These are phyloP conservation scores for Oriolus oriolus DNA, from an alignment of 2,113 vertebrate genomes.

Conservation along the genomic window DNA sequence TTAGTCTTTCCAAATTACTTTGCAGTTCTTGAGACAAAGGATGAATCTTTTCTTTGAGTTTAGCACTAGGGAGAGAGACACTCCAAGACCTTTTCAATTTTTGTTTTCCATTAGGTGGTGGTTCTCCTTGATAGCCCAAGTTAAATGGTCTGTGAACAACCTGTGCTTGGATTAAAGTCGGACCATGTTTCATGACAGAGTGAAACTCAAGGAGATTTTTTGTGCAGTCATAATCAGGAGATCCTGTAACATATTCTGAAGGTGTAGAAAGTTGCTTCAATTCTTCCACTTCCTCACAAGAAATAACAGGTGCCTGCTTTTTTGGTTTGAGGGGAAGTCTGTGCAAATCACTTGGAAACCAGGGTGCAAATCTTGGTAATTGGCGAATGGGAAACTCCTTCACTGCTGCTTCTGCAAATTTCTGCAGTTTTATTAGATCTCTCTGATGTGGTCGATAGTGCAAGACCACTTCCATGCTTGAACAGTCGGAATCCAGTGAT, in stretches of 20 bases:
- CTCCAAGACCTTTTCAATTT: conserved; percentile 82
- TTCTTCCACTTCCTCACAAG: conserved; percentile 39
- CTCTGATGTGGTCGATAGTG: conserved; percentile 68
- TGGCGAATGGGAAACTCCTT: conserved; percentile 73
- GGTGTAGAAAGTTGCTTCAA: background rate
- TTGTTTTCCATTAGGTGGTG: background rate
- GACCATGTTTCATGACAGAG: background rate
- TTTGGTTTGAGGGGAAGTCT: conserved; percentile 76
- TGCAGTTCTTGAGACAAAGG: conserved; percentile 76
- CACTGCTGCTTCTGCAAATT: conserved; percentile 72
- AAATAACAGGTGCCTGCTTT: conserved; percentile 74
- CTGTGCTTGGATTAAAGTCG: background rate
- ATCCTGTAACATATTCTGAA: background rate
- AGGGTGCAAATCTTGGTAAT: conserved; percentile 74
- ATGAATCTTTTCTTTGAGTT: conserved; percentile 41
- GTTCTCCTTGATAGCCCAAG: conserved; percentile 21
- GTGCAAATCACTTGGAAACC: conserved; percentile 73
- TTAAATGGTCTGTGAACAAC: background rate
- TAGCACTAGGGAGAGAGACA: conserved; percentile 57
- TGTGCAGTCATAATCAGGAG: conserved; percentile 68
- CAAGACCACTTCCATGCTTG: conserved; percentile 81
- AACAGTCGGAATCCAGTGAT: background rate
- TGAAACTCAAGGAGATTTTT: conserved; percentile 75
- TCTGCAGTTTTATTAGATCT: conserved; percentile 53
- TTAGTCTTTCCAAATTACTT: conserved; percentile 69